These are phyloP conservation scores for Oopsacas minuta DNA, from an alignment of 37 sponge, comb jelly and placozoan species.

Conservation along the genomic window DNA sequence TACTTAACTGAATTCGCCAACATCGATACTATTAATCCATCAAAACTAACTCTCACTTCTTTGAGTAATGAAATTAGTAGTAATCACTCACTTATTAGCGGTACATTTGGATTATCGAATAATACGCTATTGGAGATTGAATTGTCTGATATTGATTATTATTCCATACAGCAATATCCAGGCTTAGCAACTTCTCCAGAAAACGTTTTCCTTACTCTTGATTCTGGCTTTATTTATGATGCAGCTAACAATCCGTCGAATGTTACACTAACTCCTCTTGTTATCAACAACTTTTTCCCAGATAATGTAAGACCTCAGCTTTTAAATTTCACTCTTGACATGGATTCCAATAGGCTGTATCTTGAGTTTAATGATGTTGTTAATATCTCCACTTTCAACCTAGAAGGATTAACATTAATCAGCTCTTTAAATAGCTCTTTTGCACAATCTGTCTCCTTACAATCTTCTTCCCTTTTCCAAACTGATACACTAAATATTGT, in stretches of 20 bases:
- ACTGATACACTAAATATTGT: background rate
- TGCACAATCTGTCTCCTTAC: background rate
- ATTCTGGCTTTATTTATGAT: slow-evolving; percentile 10
- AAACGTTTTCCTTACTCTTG: background rate
- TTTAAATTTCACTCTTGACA: slow-evolving; percentile 55
- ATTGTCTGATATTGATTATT: slow-evolving; percentile 10
- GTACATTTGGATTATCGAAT: background rate
- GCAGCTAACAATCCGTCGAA: background rate
- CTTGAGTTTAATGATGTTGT: slow-evolving; percentile 71
- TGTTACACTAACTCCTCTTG: background rate
- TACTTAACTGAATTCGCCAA: slow-evolving; percentile 70
- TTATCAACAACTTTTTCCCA: background rate
- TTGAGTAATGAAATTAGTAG: background rate
- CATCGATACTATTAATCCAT: background rate
- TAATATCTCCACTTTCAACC: slow-evolving; percentile 30
- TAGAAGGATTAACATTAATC: slow-evolving; percentile 37
- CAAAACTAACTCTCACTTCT: background rate
- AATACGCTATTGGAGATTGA: background rate
- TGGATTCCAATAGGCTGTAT: slow-evolving; percentile 42
- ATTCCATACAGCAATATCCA: background rate
- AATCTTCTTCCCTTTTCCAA: background rate
- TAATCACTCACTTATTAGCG: background rate
- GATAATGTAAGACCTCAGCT: slow-evolving; percentile 19
- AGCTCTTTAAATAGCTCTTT: background rate
- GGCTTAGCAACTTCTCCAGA: background rate